Conservation (phyloP, 2,888 invertebrate species). For the Phrixothrix hirtus region DNA sequence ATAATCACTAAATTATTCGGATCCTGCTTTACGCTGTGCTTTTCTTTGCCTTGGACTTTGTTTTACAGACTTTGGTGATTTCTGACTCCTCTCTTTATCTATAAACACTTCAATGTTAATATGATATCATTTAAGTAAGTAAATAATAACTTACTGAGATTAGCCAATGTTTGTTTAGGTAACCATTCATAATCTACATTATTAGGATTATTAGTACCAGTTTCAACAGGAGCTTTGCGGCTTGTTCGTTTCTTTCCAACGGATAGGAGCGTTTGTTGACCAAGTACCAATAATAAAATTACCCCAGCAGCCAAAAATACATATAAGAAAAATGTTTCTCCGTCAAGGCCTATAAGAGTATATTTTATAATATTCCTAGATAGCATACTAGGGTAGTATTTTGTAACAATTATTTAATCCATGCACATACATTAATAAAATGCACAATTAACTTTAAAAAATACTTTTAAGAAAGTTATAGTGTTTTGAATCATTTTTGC, state of each 20-base stretch:
- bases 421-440: too few relatives aligned
- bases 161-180: slow-evolving; percentile 85
- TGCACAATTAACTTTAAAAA: too few relatives aligned
- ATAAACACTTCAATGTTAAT: slow-evolving; percentile 8
- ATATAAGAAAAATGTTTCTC: slow-evolving; percentile 98
- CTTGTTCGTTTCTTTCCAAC: slow-evolving; percentile 74
- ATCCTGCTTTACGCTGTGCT: slow-evolving; percentile 73
- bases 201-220: slow-evolving; percentile 84
- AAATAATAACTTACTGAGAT: slow-evolving; percentile 70
- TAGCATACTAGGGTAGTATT: too few relatives aligned
- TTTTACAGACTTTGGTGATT: slow-evolving; percentile 68
- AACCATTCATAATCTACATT: slow-evolving; percentile 99
- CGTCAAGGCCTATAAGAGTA: slow-evolving; percentile 86
- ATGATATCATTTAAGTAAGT: not conserved
- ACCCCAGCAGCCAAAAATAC: slow-evolving; percentile 90
- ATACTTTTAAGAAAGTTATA: too few relatives aligned
- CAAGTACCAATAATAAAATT: slow-evolving; percentile 83
- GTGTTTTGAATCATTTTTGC: too few relatives aligned
- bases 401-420: too few relatives aligned
- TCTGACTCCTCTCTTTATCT: slow-evolving; percentile 59
- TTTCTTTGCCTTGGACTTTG: slow-evolving; percentile 80
- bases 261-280: slow-evolving; percentile 85
- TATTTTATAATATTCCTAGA: too few relatives aligned
- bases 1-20: slow-evolving; percentile 48
- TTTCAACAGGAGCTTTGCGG: slow-evolving; percentile 72